Percentiles rank a stretch among this genome's conserved stretches.
Evolutionary conservation across 2,113 vertebrate species (phyloP).

Genomic region (Paedocypris sp.): DNA sequence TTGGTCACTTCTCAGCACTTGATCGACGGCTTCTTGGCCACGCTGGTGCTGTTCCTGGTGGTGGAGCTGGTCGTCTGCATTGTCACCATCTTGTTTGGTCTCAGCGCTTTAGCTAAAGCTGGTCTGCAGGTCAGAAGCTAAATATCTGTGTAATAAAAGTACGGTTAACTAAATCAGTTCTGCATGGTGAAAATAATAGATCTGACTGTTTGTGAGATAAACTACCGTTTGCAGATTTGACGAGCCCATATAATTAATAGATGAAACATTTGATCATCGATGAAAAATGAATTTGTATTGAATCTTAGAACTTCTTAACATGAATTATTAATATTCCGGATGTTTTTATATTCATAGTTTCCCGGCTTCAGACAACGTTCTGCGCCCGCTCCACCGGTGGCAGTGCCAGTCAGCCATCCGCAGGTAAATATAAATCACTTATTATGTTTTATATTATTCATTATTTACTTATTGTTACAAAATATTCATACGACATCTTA

Average conservation of each 20-base stretch:
- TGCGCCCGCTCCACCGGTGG: background rate
- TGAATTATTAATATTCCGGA: background rate
- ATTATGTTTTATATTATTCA: no score
- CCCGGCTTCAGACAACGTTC: slow-evolving; percentile 21
- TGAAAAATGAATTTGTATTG: no score
- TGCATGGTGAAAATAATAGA: background rate
- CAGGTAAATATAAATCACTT: slow-evolving; percentile 44
- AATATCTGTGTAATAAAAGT: background rate
- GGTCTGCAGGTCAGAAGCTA: slow-evolving; percentile 49
- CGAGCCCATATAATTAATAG: no score
- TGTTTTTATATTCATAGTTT: slow-evolving; percentile 16
- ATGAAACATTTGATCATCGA: no score
- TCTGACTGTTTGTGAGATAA: background rate
- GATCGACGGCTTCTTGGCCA: slow-evolving; percentile 62
- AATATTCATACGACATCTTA: no score
- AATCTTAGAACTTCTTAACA: no score
- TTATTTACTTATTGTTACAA: no score
- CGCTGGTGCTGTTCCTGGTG: slow-evolving; percentile 63
- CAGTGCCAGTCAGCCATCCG: background rate
- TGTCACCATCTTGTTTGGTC: slow-evolving; percentile 61
- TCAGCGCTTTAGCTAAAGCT: slow-evolving; percentile 56
- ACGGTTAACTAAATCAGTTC: background rate
- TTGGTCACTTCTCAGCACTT: slow-evolving; percentile 41
- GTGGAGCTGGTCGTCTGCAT: slow-evolving; percentile 65
- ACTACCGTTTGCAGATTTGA: no score